Conservation (phyloP, 2,113 vertebrate species). For the Rhagologus leucostigma region DNA sequence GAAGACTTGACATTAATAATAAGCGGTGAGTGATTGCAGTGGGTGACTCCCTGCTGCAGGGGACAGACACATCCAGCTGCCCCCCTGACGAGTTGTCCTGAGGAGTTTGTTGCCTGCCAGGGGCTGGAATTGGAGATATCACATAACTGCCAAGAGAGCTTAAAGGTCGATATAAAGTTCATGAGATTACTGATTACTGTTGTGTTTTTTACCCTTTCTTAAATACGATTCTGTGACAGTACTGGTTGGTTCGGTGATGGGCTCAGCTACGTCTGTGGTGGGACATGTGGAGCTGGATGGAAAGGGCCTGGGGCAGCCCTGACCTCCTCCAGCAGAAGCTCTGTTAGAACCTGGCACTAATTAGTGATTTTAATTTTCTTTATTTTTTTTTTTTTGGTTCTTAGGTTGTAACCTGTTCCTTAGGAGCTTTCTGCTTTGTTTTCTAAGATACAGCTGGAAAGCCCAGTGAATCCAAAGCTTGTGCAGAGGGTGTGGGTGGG, state of each 20-base stretch:
- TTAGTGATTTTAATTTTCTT: neutral
- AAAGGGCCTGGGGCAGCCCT: neutral
- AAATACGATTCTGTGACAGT: rapidly evolving
- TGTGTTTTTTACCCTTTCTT: neutral
- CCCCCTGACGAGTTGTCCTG: neutral
- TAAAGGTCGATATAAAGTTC: neutral
- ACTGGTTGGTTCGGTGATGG: neutral
- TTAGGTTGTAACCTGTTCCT: neutral
- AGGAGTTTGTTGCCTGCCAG: neutral
- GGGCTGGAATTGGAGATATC: neutral
- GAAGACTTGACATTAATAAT: neutral
- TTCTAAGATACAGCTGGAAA: neutral
- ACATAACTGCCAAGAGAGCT: neutral
- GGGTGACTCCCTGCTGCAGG: neutral
- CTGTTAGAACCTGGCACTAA: neutral
- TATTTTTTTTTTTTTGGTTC: neutral
- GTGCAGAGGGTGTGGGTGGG: neutral
- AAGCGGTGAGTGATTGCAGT: neutral
- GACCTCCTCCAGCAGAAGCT: neutral
- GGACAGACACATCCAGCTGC: neutral
- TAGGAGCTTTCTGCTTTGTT: neutral
- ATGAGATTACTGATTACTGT: neutral
- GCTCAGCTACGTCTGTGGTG: neutral
- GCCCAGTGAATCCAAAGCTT: neutral
- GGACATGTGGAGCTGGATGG: neutral